Conservation (phyloP, 1,140 invertebrate species). For the Apis mellifera region DNA sequence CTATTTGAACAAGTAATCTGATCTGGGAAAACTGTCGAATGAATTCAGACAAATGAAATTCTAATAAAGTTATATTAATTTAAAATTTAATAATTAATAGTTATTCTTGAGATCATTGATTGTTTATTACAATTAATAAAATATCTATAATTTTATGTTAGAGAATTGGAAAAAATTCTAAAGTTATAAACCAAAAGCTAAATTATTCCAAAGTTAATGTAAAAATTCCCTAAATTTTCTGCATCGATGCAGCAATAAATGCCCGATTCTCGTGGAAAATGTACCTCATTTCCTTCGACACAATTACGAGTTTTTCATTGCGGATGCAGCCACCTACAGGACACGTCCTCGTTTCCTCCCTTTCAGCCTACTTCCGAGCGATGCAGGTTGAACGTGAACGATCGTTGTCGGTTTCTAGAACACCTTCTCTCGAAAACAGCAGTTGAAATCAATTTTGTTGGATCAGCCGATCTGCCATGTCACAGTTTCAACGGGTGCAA, state of each 20-base stretch:
- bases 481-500: background rate
- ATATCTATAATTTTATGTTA: too few species aligned
- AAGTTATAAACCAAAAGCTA: too few species aligned
- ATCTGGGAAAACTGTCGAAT: too few species aligned
- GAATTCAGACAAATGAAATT: too few species aligned
- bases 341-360: constrained; percentile 8
- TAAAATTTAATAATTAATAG: too few species aligned
- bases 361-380: constrained; percentile 9
- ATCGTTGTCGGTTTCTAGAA: constrained; percentile 11
- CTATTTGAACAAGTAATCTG: too few species aligned
- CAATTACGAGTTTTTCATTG: background rate
- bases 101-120: too few species aligned
- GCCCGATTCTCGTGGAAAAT: background rate
- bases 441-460: constrained; percentile 1
- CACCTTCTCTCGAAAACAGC: constrained; percentile 7
- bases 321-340: background rate
- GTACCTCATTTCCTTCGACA: background rate
- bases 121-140: too few species aligned
- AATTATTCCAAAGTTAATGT: too few species aligned
- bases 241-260: background rate
- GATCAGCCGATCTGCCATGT: background rate
- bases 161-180: too few species aligned
- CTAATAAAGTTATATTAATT: too few species aligned
- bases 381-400: background rate
- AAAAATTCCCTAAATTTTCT: too few species aligned